Conservation (phyloP, 2,888 invertebrate species). For the Melanostoma scalare region DNA sequence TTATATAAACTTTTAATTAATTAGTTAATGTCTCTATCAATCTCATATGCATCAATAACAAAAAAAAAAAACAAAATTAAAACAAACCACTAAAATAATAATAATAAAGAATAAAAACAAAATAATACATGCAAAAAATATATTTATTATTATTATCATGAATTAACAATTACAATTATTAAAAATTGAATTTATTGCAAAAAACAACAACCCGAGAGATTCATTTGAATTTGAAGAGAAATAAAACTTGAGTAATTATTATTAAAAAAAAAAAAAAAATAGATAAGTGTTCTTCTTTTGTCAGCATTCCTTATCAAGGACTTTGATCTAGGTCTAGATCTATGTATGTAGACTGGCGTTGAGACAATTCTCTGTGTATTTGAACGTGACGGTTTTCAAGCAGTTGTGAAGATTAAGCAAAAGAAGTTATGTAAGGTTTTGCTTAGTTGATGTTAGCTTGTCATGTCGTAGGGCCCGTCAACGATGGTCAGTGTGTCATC, state of each 20-base stretch:
- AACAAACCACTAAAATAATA: constrained; percentile 52
- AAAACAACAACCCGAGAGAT: constrained; percentile 42
- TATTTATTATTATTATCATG: constrained; percentile 60
- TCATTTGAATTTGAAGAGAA: constrained; percentile 58
- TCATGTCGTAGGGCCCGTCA: too few species aligned
- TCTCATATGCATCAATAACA: constrained; percentile 69
- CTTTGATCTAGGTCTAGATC: neutral
- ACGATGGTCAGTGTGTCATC: too few species aligned
- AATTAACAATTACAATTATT: constrained; percentile 63
- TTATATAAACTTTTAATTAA: constrained; percentile 70
- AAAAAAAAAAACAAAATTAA: constrained; percentile 47
- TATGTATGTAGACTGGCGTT: neutral
- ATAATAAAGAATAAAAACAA: constrained; percentile 17
- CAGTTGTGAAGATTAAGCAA: too few species aligned
- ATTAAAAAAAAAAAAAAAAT: constrained; percentile 53
- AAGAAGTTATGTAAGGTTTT: too few species aligned
- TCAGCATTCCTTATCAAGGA: neutral
- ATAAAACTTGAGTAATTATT: constrained; percentile 33
- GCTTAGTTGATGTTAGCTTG: too few species aligned
- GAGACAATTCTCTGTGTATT: too few species aligned
- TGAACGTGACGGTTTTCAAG: too few species aligned
- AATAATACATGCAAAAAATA: constrained; percentile 19
- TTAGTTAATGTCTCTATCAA: constrained; percentile 73
- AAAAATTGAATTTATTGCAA: constrained; percentile 64
- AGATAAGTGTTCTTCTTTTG: constrained; percentile 4